Evolutionary conservation across 2,888 invertebrate genomes (phyloP).

Genomic region (Zeuzera pyrina): DNA sequence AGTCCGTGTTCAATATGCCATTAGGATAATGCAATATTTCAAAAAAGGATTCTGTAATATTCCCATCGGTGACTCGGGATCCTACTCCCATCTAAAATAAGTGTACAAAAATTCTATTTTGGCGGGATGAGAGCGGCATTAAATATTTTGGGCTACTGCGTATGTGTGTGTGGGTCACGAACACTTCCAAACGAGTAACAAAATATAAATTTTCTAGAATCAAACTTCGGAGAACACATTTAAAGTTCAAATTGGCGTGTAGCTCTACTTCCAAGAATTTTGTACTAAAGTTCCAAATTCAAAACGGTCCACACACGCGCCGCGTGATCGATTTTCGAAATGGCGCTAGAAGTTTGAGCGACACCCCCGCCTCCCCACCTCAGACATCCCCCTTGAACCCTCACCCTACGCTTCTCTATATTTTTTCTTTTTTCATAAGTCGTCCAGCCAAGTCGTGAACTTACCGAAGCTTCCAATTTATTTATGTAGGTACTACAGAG

Average conservation of each 20-base stretch:
- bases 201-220: too few species aligned
- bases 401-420: slow-evolving; percentile 18
- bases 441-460: slow-evolving; percentile 9
- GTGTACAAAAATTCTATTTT: slow-evolving; percentile 42
- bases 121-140: slow-evolving; percentile 34
- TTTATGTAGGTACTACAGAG: too few species aligned
- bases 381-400: slow-evolving; percentile 14
- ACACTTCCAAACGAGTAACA: slow-evolving; percentile 25
- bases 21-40: too few species aligned
- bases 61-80: too few species aligned
- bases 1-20: too few species aligned
- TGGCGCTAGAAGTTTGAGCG: slow-evolving; percentile 34
- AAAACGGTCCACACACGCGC: slow-evolving; percentile 47
- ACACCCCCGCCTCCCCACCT: slow-evolving; percentile 20
- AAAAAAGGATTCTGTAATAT: too few species aligned
- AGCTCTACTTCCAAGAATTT: slow-evolving; percentile 1
- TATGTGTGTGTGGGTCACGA: slow-evolving; percentile 23
- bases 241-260: too few species aligned
- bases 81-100: not conserved
- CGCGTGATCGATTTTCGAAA: slow-evolving; percentile 65
- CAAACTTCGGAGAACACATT: too few species aligned
- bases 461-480: too few species aligned
- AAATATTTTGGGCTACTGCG: slow-evolving; percentile 41
- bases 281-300: slow-evolving; percentile 6
- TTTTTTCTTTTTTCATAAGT: slow-evolving; percentile 42